Base-by-base conservation (phyloP, 2,797 vertebrate genomes). In the Avahi laniger region DNA sequence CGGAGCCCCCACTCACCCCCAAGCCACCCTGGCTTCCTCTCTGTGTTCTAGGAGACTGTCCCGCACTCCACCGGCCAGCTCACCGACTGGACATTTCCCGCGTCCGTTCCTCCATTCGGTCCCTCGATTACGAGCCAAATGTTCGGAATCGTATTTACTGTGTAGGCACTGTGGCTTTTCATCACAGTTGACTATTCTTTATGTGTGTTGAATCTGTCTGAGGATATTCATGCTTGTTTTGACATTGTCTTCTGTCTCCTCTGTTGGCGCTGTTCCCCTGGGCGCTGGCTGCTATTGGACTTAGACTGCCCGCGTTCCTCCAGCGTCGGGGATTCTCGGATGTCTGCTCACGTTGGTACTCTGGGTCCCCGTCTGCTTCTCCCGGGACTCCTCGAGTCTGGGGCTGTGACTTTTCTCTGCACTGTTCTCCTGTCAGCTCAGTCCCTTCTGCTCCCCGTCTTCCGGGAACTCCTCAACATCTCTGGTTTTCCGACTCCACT, bases 121-220 rank as follows among this genome's bases (percentile, higher is more conserved):
- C 63, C 35, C 2, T 90, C 54, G 20, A n/a, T 43, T n/a, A 41
- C 26, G 24, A 84, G 52, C 43, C 18, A 43, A 63, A 63, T 63
- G 61, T 69, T 80, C 48, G 28, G 30, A 22, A 57, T 65, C 38
- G 0, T n/a, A 33, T 61, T 87, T 48, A 83, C 69, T 75, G 57
- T 65, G 35, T 10, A 61, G 33, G 50, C 75, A 73, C 18, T 46
- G 48, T 63, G 76, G 90, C 82, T 91, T 97, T 87, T 65, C 70
- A 41, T 2, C 3, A 18, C 13, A n/a, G 43, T 33, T 57, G 54
- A 17, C 41, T 67, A 50, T 48, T 84, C 86, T 52, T 52, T 41
- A 17, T 41, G 38, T 46, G 24, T 11, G 38, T 35, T 26, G 61
- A 80, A 17, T 88, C n/a, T 41, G 65, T 46, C 83, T 46, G 54